Conservation (phyloP, 2,113 vertebrate species). For the Phrynosoma platyrhinos region DNA sequence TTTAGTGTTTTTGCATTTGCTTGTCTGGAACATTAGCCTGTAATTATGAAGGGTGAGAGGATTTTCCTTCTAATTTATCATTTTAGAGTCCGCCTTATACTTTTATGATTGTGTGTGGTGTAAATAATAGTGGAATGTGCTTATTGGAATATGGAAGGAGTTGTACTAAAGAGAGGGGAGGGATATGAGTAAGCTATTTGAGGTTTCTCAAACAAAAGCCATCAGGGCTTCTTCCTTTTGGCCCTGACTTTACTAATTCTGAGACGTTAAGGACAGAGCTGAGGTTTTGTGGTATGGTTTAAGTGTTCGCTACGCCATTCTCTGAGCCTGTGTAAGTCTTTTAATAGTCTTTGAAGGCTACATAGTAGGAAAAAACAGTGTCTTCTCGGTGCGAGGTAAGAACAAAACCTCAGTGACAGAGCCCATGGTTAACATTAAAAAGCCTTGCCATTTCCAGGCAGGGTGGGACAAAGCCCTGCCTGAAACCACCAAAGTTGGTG, state of each 20-base stretch:
- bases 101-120: neutral
- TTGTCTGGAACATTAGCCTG: constrained; percentile 5
- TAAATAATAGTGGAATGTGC: neutral
- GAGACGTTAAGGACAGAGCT: neutral
- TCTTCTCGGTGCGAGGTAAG: neutral
- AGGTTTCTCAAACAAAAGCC: neutral
- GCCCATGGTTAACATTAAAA: neutral
- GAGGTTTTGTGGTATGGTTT: neutral
- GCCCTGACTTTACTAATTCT: neutral
- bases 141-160: neutral
- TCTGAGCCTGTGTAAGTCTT: neutral
- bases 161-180: neutral
- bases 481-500: neutral
- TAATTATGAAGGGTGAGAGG: constrained; percentile 30
- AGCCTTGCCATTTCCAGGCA: neutral
- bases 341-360: neutral
- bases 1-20: constrained; percentile 18
- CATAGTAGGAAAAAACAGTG: neutral
- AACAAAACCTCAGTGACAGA: neutral
- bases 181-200: no score
- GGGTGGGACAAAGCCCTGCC: neutral
- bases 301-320: neutral
- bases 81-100: neutral
- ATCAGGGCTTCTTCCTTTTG: neutral
- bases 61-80: constrained; percentile 1